A percentile compares a stretch with the other conserved stretches of the same genome.
Conservation (phyloP, 2,797 vertebrate genomes). For the Simalia tracyae region DNA sequence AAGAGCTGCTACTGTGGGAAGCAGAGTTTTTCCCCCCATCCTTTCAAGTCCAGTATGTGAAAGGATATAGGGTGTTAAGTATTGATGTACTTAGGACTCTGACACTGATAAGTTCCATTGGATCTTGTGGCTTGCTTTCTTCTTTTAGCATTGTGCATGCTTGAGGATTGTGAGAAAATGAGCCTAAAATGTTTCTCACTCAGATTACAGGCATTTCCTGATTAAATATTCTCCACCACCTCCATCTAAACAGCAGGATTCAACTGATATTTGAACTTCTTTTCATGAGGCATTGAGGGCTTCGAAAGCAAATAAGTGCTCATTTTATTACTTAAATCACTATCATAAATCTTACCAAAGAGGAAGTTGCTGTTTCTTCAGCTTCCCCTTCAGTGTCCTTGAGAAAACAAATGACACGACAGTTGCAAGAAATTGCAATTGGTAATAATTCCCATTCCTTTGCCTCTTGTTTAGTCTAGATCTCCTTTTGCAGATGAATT, state of each 20-base stretch:
- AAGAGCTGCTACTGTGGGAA: not conserved
- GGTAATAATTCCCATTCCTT: conserved; percentile 53
- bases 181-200: conserved; percentile 20
- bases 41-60: not conserved
- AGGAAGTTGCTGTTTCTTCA: conserved; percentile 66
- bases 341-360: conserved; percentile 57
- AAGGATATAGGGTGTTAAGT: not conserved
- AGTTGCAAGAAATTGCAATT: conserved; percentile 14
- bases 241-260: not conserved
- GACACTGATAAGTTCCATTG: not conserved
- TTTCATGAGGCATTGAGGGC: not conserved
- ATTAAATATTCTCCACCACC: conserved; percentile 21
- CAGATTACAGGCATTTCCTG: conserved; percentile 20
- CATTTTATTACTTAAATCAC: conserved; percentile 53
- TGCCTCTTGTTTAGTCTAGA: conserved; percentile 62
- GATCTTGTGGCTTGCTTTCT: not conserved
- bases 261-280: conserved; percentile 28
- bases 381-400: conserved; percentile 68
- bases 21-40: not conserved
- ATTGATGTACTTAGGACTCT: not conserved
- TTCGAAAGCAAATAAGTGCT: conserved; percentile 39
- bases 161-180: conserved; percentile 14
- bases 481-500: conserved; percentile 55
- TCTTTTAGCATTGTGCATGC: not conserved
- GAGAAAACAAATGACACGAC: conserved; percentile 61